Evolutionary conservation across 1,140 invertebrate genomes (phyloP).

Genomic region (Lycorma delicatula): DNA sequence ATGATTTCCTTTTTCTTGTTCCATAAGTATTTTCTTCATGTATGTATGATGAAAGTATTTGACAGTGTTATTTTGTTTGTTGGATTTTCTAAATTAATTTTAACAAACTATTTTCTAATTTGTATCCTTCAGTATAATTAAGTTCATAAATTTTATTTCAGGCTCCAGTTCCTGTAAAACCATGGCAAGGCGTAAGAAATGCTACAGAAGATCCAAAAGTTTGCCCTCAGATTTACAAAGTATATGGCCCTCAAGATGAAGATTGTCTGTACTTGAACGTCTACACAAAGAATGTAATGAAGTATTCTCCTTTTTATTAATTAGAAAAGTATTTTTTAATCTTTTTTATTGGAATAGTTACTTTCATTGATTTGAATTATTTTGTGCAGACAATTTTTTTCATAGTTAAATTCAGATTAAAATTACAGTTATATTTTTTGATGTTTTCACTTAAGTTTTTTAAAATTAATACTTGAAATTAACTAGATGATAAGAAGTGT

Average conservation of each 20-base stretch:
- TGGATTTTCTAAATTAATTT: no score
- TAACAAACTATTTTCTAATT: no score
- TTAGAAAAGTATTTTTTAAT: no score
- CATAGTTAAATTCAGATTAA: not conserved
- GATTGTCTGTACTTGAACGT: slow-evolving; percentile 1
- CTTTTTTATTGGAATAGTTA: not conserved
- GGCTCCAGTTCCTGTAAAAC: not conserved
- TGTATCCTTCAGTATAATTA: no score
- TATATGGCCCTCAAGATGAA: not conserved
- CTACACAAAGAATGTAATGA: not conserved
- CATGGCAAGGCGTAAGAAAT: not conserved
- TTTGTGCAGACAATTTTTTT: not conserved
- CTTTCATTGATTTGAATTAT: not conserved
- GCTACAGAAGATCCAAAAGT: not conserved
- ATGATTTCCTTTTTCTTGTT: no score
- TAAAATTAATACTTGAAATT: no score
- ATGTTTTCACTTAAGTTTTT: not conserved
- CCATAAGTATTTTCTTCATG: no score
- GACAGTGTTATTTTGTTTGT: no score
- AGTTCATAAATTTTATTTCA: no score
- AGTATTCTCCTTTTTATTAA: no score
- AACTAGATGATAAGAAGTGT: no score
- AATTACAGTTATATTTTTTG: not conserved
- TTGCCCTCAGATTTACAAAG: not conserved
- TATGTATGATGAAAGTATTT: no score